Conservation (phyloP, 2,888 invertebrate genomes). For the Lithophane semibrunnea region DNA sequence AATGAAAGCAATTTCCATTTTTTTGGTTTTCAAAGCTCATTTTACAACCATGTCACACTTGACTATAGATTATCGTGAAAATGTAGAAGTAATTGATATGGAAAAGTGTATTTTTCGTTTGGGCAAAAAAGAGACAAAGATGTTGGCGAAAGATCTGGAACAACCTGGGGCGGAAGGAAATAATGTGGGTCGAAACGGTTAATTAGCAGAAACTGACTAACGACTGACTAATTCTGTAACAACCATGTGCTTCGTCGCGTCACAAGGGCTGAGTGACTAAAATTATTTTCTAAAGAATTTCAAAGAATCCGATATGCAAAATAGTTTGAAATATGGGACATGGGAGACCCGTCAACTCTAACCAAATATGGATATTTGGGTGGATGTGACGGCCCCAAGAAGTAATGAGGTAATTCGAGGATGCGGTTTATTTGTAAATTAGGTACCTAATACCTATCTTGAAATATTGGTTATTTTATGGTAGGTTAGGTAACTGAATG, state of each 20-base stretch:
- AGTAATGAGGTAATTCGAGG: slow-evolving; percentile 4
- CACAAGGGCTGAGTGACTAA: slow-evolving; percentile 66
- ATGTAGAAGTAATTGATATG: slow-evolving; percentile 9
- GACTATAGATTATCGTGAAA: neutral
- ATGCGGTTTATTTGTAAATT: slow-evolving; percentile 15
- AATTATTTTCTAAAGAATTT: slow-evolving; percentile 62
- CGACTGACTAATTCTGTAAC: slow-evolving; percentile 71
- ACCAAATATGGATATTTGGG: slow-evolving; percentile 16
- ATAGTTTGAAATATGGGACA: slow-evolving; percentile 18
- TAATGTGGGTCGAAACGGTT: slow-evolving; percentile 69
- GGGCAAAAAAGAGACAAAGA: slow-evolving; percentile 4
- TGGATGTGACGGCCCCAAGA: neutral
- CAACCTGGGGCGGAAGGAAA: slow-evolving; percentile 66
- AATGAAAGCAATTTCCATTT: neutral
- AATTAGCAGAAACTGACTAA: slow-evolving; percentile 72
- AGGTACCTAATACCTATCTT: neutral
- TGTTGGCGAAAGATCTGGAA: slow-evolving; percentile 48
- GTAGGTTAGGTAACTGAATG: neutral
- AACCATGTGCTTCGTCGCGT: slow-evolving; percentile 59
- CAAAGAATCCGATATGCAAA: slow-evolving; percentile 33
- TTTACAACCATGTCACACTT: neutral
- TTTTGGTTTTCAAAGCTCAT: neutral
- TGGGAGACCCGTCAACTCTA: neutral
- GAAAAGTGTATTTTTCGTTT: slow-evolving; percentile 10
- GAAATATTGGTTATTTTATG: neutral